These are phyloP conservation scores for Penelope pileata DNA, from an alignment of 2,113 vertebrate genomes.

Conservation along the genomic window DNA sequence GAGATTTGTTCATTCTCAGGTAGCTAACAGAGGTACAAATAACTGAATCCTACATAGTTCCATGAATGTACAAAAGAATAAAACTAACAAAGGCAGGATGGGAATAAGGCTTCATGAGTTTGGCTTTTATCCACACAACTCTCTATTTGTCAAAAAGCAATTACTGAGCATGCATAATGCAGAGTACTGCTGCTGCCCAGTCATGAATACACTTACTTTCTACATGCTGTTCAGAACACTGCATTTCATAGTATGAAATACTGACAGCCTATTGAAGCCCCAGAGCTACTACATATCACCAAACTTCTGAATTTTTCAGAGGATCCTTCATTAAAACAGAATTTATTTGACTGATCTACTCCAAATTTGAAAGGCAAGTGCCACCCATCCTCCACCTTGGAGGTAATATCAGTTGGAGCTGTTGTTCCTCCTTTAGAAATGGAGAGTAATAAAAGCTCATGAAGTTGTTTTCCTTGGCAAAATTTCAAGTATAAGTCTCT, in stretches of 20 bases:
- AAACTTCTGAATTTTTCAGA: not conserved
- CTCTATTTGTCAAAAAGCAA: not conserved
- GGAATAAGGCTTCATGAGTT: not conserved
- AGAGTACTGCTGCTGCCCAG: not conserved
- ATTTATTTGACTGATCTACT: not conserved
- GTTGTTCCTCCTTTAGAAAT: constrained; percentile 25
- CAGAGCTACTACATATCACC: not conserved
- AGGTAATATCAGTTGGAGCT: constrained; percentile 23
- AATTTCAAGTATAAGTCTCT: constrained; percentile 46
- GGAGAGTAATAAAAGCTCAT: constrained; percentile 39
- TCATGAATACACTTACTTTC: not conserved
- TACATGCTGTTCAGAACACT: not conserved
- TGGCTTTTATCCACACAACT: not conserved
- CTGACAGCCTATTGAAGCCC: not conserved
- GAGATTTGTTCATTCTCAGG: not conserved
- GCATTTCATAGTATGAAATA: not conserved
- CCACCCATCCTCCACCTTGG: not conserved
- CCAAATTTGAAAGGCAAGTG: not conserved
- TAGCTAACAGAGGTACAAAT: fast-evolving
- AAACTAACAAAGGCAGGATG: not conserved
- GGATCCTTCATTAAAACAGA: not conserved
- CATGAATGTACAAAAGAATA: not conserved
- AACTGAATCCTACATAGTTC: not conserved
- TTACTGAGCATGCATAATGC: not conserved
- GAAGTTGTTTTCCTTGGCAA: constrained; percentile 53